These are phyloP conservation scores for Mustela nigripes DNA, from an alignment of 2,113 vertebrate genomes.

Conservation along the genomic window DNA sequence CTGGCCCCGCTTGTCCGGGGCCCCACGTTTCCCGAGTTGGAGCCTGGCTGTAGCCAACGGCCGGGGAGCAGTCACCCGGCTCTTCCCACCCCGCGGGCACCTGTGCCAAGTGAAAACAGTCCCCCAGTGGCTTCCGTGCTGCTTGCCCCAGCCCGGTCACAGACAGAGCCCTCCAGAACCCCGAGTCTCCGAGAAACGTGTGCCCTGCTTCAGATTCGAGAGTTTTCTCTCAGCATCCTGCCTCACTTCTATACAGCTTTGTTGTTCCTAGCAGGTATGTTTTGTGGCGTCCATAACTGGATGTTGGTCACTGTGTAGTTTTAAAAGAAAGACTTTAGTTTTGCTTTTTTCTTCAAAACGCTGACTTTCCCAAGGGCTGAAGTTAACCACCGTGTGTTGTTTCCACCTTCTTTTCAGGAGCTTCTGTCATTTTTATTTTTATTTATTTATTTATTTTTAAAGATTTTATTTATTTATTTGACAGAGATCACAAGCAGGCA, in stretches of 20 bases:
- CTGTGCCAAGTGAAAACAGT: neutral
- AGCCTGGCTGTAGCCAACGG: conserved; percentile 43
- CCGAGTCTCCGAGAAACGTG: neutral
- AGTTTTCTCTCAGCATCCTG: neutral
- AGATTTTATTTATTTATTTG: too few relatives aligned
- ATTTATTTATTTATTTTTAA: too few relatives aligned
- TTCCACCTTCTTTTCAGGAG: neutral
- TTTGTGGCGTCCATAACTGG: neutral
- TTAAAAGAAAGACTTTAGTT: neutral
- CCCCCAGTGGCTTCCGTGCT: fast-evolving
- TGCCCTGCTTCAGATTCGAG: neutral
- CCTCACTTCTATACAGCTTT: neutral
- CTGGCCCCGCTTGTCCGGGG: neutral
- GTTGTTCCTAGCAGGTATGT: neutral
- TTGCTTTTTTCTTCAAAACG: neutral
- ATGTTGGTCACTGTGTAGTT: neutral
- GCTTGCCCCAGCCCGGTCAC: neutral
- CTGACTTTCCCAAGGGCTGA: neutral
- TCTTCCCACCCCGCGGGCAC: neutral
- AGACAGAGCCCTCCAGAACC: fast-evolving
- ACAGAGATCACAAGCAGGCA: too few relatives aligned
- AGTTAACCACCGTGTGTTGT: neutral
- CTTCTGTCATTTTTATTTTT: neutral
- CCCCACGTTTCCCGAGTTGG: neutral
- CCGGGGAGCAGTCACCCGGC: neutral